Percentiles rank a stretch among this genome's conserved stretches.
These are phyloP conservation scores for Phortica magna DNA, from an alignment of 2,888 invertebrate genomes.

Conservation along the genomic window DNA sequence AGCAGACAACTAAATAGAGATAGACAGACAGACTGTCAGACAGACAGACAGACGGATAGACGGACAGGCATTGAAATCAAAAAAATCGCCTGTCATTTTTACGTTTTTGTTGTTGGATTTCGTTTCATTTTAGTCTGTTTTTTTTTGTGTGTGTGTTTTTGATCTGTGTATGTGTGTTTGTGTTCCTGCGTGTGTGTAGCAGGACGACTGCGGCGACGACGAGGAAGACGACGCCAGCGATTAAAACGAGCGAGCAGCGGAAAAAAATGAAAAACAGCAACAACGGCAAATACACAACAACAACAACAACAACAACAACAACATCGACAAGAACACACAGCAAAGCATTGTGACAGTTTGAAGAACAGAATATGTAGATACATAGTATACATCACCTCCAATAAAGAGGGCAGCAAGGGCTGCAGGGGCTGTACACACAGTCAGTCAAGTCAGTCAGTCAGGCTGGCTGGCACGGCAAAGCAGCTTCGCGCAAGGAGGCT, in stretches of 20 bases:
- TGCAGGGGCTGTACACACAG: slow-evolving; percentile 23
- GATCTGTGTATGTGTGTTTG: not conserved
- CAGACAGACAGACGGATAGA: not conserved
- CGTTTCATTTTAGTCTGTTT: not conserved
- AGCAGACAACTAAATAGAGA: not conserved
- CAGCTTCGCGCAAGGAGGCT: slow-evolving; percentile 11
- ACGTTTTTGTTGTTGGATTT: not conserved
- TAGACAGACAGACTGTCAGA: not conserved
- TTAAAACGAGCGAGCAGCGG: slow-evolving; percentile 6
- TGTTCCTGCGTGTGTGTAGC: not conserved
- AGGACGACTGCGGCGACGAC: not conserved
- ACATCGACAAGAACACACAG: slow-evolving; percentile 40
- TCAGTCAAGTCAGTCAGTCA: slow-evolving; percentile 12
- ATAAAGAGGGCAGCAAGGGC: slow-evolving; percentile 26
- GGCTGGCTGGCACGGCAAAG: slow-evolving; percentile 35
- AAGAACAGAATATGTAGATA: slow-evolving; percentile 52
- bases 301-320: slow-evolving; percentile 11
- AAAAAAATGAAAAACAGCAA: not conserved
- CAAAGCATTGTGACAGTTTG: slow-evolving; percentile 40
- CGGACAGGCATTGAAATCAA: slow-evolving; percentile 9
- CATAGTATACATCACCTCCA: slow-evolving; percentile 56
- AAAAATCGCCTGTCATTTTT: slow-evolving; percentile 14
- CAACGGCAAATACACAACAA: slow-evolving; percentile 31
- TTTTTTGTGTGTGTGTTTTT: not conserved
- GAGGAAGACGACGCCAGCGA: not conserved